Evolutionary conservation across 2,888 invertebrate species (phyloP).

Genomic region (Tetrapedia diversipes): DNA sequence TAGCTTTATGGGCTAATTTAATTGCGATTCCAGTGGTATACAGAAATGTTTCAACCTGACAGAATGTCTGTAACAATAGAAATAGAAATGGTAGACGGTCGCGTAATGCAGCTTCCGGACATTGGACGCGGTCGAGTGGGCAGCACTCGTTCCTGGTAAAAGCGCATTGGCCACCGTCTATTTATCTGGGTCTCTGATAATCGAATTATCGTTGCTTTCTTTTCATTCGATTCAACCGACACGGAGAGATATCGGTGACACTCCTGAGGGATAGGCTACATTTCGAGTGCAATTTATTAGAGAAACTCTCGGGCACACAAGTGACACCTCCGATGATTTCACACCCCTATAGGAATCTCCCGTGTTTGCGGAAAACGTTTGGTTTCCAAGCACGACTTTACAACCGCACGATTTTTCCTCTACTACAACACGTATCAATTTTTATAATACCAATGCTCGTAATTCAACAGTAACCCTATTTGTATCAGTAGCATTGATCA

Average conservation of each 20-base stretch:
- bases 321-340: constrained; percentile 7
- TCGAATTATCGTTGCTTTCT: constrained; percentile 80
- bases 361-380: constrained; percentile 62
- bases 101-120: constrained; percentile 40
- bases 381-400: constrained; percentile 37
- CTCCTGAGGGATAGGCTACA: constrained; percentile 61
- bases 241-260: constrained; percentile 55
- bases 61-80: constrained; percentile 34
- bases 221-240: constrained; percentile 78
- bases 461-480: no score
- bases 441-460: no score
- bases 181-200: constrained; percentile 78
- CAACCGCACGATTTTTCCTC: constrained; percentile 15
- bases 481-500: no score
- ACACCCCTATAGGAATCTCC: constrained; percentile 26
- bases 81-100: constrained; percentile 34
- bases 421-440: no score
- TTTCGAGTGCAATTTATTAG: constrained; percentile 67
- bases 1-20: neutral
- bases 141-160: constrained; percentile 46
- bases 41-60: neutral
- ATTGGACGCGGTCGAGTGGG: constrained; percentile 34
- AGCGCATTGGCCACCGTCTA: constrained; percentile 66
- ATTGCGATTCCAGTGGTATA: neutral
- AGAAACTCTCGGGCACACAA: constrained; percentile 46